Conservation (phyloP, 2,888 invertebrate species). For the Lasioglossum oenotherae region DNA sequence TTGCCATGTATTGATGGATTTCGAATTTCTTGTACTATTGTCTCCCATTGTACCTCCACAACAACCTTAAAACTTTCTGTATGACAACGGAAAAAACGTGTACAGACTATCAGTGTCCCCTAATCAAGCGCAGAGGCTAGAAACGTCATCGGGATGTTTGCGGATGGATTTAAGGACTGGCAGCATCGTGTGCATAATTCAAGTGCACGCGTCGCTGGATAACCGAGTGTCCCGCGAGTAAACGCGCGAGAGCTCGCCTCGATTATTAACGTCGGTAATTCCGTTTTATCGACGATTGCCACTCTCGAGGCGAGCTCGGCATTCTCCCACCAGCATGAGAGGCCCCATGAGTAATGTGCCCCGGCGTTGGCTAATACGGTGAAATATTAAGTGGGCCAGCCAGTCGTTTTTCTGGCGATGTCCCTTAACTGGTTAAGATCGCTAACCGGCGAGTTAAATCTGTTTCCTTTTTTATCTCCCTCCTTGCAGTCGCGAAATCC, state of each 20-base stretch:
- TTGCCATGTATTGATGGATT: no score
- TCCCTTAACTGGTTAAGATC: slow-evolving; percentile 7
- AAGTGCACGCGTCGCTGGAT: slow-evolving; percentile 41
- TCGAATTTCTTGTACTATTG: no score
- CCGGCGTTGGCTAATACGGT: slow-evolving; percentile 72
- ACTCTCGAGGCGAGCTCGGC: slow-evolving; percentile 68
- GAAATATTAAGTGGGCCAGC: slow-evolving; percentile 74
- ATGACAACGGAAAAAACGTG: background rate
- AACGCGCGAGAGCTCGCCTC: slow-evolving; percentile 51
- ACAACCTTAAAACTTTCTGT: no score
- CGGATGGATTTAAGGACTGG: slow-evolving; percentile 14
- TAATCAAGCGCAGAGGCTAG: background rate
- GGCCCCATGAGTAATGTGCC: slow-evolving; percentile 71
- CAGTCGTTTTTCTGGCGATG: slow-evolving; percentile 47
- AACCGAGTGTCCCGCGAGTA: slow-evolving; percentile 31
- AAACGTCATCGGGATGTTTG: slow-evolving; percentile 31
- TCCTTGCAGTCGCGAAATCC: background rate
- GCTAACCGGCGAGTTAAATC: slow-evolving; percentile 13
- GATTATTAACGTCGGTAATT: slow-evolving; percentile 79
- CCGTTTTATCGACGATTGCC: slow-evolving; percentile 80
- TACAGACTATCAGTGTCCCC: background rate
- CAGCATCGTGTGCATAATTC: slow-evolving; percentile 38
- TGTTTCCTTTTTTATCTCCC: slow-evolving; percentile 6
- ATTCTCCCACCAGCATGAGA: slow-evolving; percentile 36
- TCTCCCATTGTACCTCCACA: no score